Conservation (phyloP, 2,113 vertebrate genomes). For the Aegotheles bennettii region DNA sequence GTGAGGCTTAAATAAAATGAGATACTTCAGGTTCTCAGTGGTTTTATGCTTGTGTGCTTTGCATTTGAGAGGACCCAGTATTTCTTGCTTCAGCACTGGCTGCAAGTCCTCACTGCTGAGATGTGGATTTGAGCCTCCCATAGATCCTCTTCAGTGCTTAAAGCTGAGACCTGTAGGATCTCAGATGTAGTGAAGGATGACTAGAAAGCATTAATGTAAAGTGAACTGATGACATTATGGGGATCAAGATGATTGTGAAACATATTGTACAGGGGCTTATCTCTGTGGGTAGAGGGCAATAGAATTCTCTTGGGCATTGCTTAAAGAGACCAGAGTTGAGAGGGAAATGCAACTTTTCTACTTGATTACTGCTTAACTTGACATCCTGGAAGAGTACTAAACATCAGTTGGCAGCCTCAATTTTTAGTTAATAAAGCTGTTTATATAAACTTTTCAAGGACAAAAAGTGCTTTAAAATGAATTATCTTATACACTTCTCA, state of each 20-base stretch:
- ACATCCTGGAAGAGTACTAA: not conserved
- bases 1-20: not conserved
- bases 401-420: not conserved
- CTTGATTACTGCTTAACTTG: not conserved
- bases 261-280: not conserved
- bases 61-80: not conserved
- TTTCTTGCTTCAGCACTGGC: not conserved
- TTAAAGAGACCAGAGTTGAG: not conserved
- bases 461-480: not conserved
- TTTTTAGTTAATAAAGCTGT: not conserved
- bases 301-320: not conserved
- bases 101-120: not conserved
- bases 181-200: not conserved
- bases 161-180: not conserved
- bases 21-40: not conserved
- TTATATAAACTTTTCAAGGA: not conserved
- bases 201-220: not conserved
- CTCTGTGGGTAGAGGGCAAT: not conserved
- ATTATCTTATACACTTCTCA: not conserved
- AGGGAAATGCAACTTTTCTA: not conserved
- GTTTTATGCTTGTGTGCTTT: not conserved
- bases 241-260: not conserved
- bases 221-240: not conserved
- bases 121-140: not conserved
- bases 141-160: not conserved